Evolutionary conservation across 2,888 invertebrate species (phyloP), one percentile per base, ranked within the genome.

Genomic region (Drosophila kanekoi): DNA sequence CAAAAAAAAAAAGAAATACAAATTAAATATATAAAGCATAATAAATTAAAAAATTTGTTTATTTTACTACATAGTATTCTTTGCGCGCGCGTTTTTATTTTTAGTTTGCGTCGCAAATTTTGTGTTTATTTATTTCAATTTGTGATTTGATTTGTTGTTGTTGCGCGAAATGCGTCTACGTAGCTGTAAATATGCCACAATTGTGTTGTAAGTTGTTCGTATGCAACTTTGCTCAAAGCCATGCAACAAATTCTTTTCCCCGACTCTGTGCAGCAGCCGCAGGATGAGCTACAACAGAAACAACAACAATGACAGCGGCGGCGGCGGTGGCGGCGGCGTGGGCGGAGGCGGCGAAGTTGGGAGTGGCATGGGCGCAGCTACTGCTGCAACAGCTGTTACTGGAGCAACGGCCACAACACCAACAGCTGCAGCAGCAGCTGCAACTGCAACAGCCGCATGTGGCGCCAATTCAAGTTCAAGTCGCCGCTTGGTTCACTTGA

Each of bases 401-500:
- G 13, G 14, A 13, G 6, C 35, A 2, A 32, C 37, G 11, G 41
- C 13, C 16, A 6, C 37, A 9, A 33, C 59, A 51, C 28, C 28
- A 28, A n/a, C 48, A 60, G 56, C 28, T 8, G 48, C 35, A 48
- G 43, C 64, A 28, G 49, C 60, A 54, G 57, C 61, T 41, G 64
- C 64, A 68, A 66, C 54, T 11, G 43, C 60, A 58, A 93, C 32
- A 41, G 44, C 45, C 93, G 95, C 77, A 95, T 95, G 40, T 94
- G 95, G 80, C 96, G 95, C 95, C 48, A 18, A 37, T 38, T 57
- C 76, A 28, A 60, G 80, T 35, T 69, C 77, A 62, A 75, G 71
- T 67, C 89, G 89, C 43, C 87, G 83, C 5, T 94, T 77, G 94
- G 95, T 72, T 95, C 95, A 89, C 94, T 95, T 54, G 93, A 93